Evolutionary conservation across 2,113 vertebrate genomes (phyloP), one percentile per base, ranked within the genome.

Genomic region (Ageneiosus marmoratus): DNA sequence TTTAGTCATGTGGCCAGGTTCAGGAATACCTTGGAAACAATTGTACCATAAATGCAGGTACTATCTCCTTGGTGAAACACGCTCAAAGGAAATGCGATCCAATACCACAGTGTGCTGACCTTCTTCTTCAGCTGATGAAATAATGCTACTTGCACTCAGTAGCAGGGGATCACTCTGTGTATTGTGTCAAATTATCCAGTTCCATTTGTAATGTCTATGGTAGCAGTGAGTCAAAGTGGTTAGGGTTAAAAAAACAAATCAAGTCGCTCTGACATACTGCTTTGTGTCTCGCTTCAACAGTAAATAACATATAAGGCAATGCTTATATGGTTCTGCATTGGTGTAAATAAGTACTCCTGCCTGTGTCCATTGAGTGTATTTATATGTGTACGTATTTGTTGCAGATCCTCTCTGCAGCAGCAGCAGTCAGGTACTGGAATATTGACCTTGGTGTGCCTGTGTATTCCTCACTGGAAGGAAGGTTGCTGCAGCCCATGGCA

Each of bases 391-490:
- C 58, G 70, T 73, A 58, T 83, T 44, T 78, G 83, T 77, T 80
- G 62, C 70, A 80, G 60, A 80, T 15, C 18, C 51, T 37, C n/a
- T 56, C 79, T 81, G 77, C 85, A 81, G 78, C n/a, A 41, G 41
- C n/a, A n/a, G 53, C 77, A 65, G 78, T 46, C 20, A 55, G 22
- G 73, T 78, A 84, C 72, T 53, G 78, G 77, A 78, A 86, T 56
- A 48, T 70, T 86, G 85, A 86, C 85, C 85, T 86, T 86, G 82
- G 63, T 46, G 32, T 46, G 77, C 72, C 67, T 84, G 85, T 85
- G 79, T 86, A 72, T 84, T 83, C 78, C 82, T 77, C 78, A 72
- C 55, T 80, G 62, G 51, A 58, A 84, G 62, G 51, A 58, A 84
- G 48, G 65, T 76, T 86, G 85, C 82, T 75, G 78, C 75, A 86